Base-by-base conservation (phyloP, 2,113 vertebrate species). In the Anguilla japonica region DNA sequence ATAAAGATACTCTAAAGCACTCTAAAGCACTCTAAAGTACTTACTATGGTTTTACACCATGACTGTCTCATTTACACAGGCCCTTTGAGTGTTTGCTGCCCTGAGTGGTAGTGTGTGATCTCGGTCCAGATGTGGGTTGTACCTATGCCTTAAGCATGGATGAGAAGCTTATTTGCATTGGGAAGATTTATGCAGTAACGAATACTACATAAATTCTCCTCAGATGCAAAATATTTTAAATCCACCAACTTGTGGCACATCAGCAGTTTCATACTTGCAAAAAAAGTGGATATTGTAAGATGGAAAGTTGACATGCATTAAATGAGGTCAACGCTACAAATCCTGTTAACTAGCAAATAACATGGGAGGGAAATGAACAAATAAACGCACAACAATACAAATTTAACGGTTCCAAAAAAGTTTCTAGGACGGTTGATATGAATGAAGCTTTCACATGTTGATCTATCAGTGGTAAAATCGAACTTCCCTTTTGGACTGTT, bases 151-250 rank as follows among this genome's bases (percentile, higher is more conserved):
- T 57, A 87, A 91, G 80, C 87, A 41, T 18, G 88, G 90, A 92
- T 91, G 88, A 90, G 90, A 88, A 56, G 87, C 71, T 89, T 82
- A 88, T 89, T 88, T 92, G 88, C 87, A 88, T 88, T 87, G 89
- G 88, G 75, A 78, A 88, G 89, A 90, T 91, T 90, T 91, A 88
- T 87, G 87, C 53, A 78, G 83, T 75, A 75, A 75, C 71, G 41
- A 81, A 83, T 90, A 88, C 90, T 89, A 87, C 85, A 87, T 78
- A 88, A 85, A 79, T 87, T 82, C 84, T 22, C 81, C 87, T 87
- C 82, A 34, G 57, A 83, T 84, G 60, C 63, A 87, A 85, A 89
- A 78, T 84, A 57, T 82, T n/a, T 34, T 75, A 75, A 75, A 75
- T 75, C 71, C 71, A 75, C 71, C 71, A 34, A 75, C 71, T 75